Evolutionary conservation across 2,888 invertebrate species (phyloP), one percentile per base, ranked within the genome.

Genomic region (Calliopum simillimum): DNA sequence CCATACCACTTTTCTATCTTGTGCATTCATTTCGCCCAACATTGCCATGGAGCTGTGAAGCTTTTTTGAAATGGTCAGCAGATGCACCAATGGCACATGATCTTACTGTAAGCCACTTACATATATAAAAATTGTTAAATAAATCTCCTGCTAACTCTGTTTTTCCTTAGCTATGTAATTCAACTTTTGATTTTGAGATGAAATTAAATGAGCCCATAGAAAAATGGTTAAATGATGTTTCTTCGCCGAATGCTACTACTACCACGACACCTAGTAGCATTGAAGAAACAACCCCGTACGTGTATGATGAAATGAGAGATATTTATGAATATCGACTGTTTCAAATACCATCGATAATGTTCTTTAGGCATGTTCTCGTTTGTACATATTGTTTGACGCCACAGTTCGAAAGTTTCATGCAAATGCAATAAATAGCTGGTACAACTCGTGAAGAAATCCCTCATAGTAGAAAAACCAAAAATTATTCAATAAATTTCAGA

Each of bases 11-110:
- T 56, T 88, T 93, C 71, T 96, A 93, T 84, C 88, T 96, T 64
- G 88, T 90, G 74, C 90, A 92, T 83, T 93, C 93, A 1, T 88
- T 94, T 73, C 88, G 87, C 67, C 87, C 88, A 12, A 89, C 89
- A 13, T 83, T 96, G 68, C 94, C 95, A 14, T 96, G 95, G 95
- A 89, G 91, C 75, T 96, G 96, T 81, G 88, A 89, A 74, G 92
- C 93, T 3, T 44, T 76, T 0, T 58, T 63, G 6, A n/a, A 71
- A 4, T 81, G 78, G 76, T n/a, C 65, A 3, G 43, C 66, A 8
- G 66, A 70, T 21, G 16, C 21, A 44, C 44, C 44, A 2, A 13
- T 12, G 13, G 5, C 21, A 13, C 46, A 19, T 8, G 14, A 19
- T 6, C n/a, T n/a, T 19, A 23, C 47, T 23, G 55, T 67, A 59